phyloP scores from a whole-genome alignment of 2,888 invertebrate species.

The Caenorhabditis sp. region DNA sequence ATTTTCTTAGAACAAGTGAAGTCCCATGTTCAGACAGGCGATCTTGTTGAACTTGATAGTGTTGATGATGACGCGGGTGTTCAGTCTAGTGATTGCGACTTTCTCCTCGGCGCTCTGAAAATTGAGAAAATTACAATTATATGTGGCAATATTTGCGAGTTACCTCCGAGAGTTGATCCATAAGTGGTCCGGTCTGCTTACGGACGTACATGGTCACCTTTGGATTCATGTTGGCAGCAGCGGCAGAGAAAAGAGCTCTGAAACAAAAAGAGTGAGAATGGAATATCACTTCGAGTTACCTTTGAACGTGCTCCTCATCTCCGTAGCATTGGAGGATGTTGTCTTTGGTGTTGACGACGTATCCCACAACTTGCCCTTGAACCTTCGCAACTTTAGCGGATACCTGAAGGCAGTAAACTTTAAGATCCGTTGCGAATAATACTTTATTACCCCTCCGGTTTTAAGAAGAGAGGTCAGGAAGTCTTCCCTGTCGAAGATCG shows the following conservation, averaged over 20 bases:
- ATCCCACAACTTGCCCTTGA: slow-evolving; percentile 69
- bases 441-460: slow-evolving; percentile 34
- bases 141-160: no score
- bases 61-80: slow-evolving; percentile 70
- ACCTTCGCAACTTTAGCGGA: slow-evolving; percentile 63
- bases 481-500: slow-evolving; percentile 64
- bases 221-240: slow-evolving; percentile 55
- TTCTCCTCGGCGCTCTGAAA: slow-evolving; percentile 35
- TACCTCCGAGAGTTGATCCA: slow-evolving; percentile 53
- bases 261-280: slow-evolving; percentile 2
- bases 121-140: neutral
- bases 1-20: slow-evolving; percentile 74
- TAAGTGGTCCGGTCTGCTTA: slow-evolving; percentile 34
- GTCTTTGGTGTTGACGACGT: slow-evolving; percentile 66
- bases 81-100: slow-evolving; percentile 69
- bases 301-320: slow-evolving; percentile 65
- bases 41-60: slow-evolving; percentile 75
- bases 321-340: slow-evolving; percentile 76
- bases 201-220: slow-evolving; percentile 56
- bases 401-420: slow-evolving; percentile 60
- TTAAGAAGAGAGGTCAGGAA: slow-evolving; percentile 59
- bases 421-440: neutral
- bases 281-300: slow-evolving; percentile 25
- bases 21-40: slow-evolving; percentile 72
- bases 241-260: slow-evolving; percentile 58